Evolutionary conservation across 2,888 invertebrate genomes (phyloP), one percentile per base, ranked within the genome.

Genomic region (Clivina fossor): DNA sequence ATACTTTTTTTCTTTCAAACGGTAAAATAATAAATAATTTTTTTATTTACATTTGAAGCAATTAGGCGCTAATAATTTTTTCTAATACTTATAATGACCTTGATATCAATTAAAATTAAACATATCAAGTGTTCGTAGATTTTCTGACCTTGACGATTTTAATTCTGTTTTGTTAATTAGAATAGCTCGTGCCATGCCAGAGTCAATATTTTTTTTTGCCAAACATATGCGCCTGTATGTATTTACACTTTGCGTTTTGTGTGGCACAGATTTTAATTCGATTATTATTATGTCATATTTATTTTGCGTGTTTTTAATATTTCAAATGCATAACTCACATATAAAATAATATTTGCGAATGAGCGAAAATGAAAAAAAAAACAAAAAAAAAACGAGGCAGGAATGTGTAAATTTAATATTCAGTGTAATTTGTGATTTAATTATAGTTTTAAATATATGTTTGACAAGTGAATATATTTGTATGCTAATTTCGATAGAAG

Each of bases 121-220:
- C 37, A 24, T 24, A 15, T 20, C 37, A 20, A 18, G 37, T 48
- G 26, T 2, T 11, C 11, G 20, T 53, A 35, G 43, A 43, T 44
- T 53, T 28, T 53, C 44, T 43, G 30, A 38, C 49, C 49, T 53
- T 53, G 43, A 18, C 44, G 44, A 28, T 28, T 24, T 51, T 51
- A 35, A 44, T 53, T 53, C 44, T 53, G 44, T 53, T 53, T 53
- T 53, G 33, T 53, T 53, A 53, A 53, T 53, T 53, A 53, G 43
- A n/a, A n/a, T n/a, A n/a, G n/a, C n/a, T n/a, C n/a, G 26, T 24
- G 30, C 32, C 46, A 9, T 24, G 30, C 32, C 46, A 46, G 18
- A 15, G 22, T 33, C 47, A n/a, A n/a, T 40, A 19, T 19, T 8
- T 19, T 40, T 11, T 19, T 16, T 7, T 40, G 20, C 9, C 9